A percentile compares a stretch with the other conserved stretches of the same genome.
Evolutionary conservation across 1,140 invertebrate species (phyloP).

Genomic region (Caerostris darwini): DNA sequence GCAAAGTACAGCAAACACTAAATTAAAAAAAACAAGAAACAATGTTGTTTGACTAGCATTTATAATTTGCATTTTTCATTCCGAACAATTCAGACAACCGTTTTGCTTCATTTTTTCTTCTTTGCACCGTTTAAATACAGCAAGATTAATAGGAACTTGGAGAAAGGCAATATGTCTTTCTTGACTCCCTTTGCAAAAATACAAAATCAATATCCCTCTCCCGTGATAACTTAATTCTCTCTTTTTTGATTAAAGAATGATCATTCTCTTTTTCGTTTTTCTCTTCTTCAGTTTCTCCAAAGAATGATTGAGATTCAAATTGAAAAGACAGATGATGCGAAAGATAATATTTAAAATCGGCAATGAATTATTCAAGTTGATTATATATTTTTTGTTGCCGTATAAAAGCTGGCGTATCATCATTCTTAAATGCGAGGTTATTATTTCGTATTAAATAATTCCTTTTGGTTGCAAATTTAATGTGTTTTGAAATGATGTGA

Average conservation of each 20-base stretch:
- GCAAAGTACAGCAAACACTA: no score
- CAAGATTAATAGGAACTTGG: neutral
- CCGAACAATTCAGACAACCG: neutral
- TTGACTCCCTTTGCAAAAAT: neutral
- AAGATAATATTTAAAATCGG: neutral
- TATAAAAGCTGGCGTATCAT: neutral
- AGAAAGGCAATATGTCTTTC: neutral
- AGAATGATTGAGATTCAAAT: constrained; percentile 19
- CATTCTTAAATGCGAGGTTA: no score
- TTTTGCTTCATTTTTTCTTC: neutral
- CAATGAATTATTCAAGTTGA: neutral
- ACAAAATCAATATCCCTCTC: neutral
- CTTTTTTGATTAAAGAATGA: constrained; percentile 13
- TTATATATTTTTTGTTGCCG: neutral
- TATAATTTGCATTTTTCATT: constrained; percentile 32
- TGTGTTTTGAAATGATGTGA: no score
- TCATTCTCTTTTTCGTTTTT: neutral
- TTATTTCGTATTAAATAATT: no score
- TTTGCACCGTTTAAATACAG: neutral
- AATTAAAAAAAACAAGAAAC: no score
- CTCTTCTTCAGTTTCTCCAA: neutral
- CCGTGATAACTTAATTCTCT: neutral
- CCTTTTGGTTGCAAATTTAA: no score
- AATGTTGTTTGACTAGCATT: neutral
- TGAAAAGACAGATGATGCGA: constrained; percentile 5